These are phyloP conservation scores for Macrobrachium nipponense DNA, from an alignment of 1,140 invertebrate genomes.

Conservation along the genomic window DNA sequence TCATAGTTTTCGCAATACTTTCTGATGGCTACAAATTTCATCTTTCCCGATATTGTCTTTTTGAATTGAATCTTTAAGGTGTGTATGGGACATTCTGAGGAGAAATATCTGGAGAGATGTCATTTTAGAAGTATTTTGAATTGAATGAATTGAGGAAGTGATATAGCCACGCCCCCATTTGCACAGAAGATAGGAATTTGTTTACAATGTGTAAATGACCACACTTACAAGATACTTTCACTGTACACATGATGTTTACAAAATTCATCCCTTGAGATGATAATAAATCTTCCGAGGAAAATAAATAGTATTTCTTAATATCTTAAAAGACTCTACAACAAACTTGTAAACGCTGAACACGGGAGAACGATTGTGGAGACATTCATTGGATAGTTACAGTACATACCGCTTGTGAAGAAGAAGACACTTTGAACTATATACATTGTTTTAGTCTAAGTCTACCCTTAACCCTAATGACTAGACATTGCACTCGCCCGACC, in stretches of 20 bases:
- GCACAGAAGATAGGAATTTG: slow-evolving; percentile 22
- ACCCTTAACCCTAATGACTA: slow-evolving; percentile 59
- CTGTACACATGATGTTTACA: slow-evolving; percentile 37
- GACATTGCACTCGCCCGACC: slow-evolving; percentile 60
- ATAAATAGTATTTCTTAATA: slow-evolving; percentile 33
- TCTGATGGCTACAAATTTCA: too few relatives aligned
- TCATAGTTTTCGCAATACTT: too few relatives aligned
- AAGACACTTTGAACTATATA: slow-evolving; percentile 60
- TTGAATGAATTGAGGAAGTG: too few relatives aligned
- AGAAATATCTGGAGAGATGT: too few relatives aligned
- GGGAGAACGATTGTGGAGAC: slow-evolving; percentile 25
- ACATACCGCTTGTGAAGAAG: slow-evolving; percentile 31
- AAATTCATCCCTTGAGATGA: slow-evolving; percentile 4
- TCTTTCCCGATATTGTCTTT: too few relatives aligned
- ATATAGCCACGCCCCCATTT: neutral
- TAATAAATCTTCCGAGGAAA: slow-evolving; percentile 36
- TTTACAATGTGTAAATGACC: neutral
- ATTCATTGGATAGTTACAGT: slow-evolving; percentile 26
- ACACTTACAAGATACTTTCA: slow-evolving; percentile 15
- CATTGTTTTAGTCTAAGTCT: slow-evolving; percentile 45
- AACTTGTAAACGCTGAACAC: slow-evolving; percentile 33
- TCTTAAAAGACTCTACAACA: slow-evolving; percentile 3
- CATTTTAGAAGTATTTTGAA: too few relatives aligned
- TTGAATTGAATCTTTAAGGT: too few relatives aligned
- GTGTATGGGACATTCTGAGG: too few relatives aligned